Evolutionary conservation across 1,140 invertebrate species (phyloP).

Genomic region (Pteromalus puparum): DNA sequence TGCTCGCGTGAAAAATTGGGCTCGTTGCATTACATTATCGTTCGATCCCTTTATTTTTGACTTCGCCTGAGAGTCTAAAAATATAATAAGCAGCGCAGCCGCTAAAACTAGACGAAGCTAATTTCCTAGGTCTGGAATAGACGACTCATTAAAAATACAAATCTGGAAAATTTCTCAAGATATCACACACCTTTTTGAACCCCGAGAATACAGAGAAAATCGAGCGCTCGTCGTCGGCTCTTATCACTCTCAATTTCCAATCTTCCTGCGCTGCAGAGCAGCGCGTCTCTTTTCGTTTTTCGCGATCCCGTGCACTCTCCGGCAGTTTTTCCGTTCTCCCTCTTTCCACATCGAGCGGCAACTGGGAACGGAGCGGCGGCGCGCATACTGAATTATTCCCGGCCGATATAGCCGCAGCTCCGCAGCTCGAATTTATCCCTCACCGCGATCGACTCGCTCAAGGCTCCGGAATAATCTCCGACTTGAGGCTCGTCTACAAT

Average conservation of each 20-base stretch:
- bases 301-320: background rate
- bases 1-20: background rate
- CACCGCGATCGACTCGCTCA: conserved; percentile 48
- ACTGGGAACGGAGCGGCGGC: background rate
- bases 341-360: background rate
- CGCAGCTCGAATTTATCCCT: conserved; percentile 46
- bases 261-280: background rate
- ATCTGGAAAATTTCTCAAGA: background rate
- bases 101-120: background rate
- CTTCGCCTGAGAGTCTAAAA: no score
- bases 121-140: no score
- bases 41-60: background rate
- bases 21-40: background rate
- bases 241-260: conserved; percentile 8
- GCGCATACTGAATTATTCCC: conserved; percentile 51
- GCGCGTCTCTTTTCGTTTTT: conserved; percentile 5
- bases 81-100: no score
- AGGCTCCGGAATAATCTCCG: conserved; percentile 50
- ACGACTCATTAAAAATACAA: no score
- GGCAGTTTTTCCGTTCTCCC: conserved; percentile 33
- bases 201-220: background rate
- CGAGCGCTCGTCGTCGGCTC: background rate
- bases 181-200: background rate
- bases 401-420: conserved; percentile 41
- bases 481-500: conserved; percentile 50